Percentiles rank a stretch among this genome's conserved stretches.
These are phyloP conservation scores for Teleopsis dalmanni DNA, from an alignment of 1,140 invertebrate genomes.

Conservation along the genomic window DNA sequence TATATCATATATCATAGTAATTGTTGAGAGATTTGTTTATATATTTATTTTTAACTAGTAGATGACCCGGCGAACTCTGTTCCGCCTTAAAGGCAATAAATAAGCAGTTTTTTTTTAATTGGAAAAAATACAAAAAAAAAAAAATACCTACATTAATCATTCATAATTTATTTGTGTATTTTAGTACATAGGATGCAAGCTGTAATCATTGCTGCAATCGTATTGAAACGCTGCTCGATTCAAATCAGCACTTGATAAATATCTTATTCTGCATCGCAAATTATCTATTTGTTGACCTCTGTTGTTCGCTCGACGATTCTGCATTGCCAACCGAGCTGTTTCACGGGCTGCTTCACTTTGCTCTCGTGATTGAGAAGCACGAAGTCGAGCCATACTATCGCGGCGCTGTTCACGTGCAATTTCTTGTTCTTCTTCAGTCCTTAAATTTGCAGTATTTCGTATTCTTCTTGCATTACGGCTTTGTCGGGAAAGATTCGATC, in stretches of 20 bases:
- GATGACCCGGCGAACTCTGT: too few relatives aligned
- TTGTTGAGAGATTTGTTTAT: too few relatives aligned
- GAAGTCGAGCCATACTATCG: conserved; percentile 20
- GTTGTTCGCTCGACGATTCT: background rate
- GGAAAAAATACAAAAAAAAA: too few relatives aligned
- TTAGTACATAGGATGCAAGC: too few relatives aligned
- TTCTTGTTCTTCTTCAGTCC: conserved; percentile 16
- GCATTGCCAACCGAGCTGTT: background rate
- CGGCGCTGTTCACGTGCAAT: conserved; percentile 17
- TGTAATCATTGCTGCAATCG: background rate
- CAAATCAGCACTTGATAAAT: conserved; percentile 1
- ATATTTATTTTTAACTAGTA: too few relatives aligned
- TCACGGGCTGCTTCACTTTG: too few relatives aligned
- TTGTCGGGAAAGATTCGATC: too few relatives aligned
- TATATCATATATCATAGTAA: too few relatives aligned
- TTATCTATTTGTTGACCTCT: conserved; percentile 1
- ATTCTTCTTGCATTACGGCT: conserved; percentile 4
- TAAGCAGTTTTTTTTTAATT: too few relatives aligned
- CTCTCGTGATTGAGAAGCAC: background rate
- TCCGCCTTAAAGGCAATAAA: too few relatives aligned
- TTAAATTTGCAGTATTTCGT: conserved; percentile 11
- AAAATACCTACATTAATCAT: too few relatives aligned
- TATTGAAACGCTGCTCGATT: background rate
- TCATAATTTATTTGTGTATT: too few relatives aligned
- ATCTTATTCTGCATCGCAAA: background rate